Percentiles rank a stretch among this genome's conserved stretches.
Evolutionary conservation across 2,113 vertebrate species (phyloP).

Genomic region (Apaloderma vittatum): DNA sequence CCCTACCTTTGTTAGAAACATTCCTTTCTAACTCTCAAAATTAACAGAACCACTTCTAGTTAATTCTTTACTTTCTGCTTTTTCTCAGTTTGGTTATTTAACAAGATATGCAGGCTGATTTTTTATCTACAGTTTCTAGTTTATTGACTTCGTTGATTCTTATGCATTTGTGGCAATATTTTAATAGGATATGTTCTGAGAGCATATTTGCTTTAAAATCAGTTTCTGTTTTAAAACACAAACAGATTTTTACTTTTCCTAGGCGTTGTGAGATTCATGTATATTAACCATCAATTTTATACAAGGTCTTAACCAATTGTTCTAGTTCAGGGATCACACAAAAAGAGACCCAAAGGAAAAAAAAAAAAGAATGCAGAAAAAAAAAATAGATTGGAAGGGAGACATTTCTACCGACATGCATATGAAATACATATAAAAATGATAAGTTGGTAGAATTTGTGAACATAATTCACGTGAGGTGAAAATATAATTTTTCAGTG

Average conservation of each 20-base stretch:
- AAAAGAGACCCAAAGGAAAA: background rate
- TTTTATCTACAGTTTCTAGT: background rate
- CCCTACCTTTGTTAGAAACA: background rate
- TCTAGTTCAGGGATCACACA: background rate
- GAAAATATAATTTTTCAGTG: background rate
- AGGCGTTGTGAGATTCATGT: background rate
- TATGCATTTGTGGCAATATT: background rate
- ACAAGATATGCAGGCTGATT: background rate
- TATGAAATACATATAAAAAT: background rate
- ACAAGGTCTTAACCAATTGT: background rate
- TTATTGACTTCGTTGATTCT: background rate
- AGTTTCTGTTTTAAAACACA: background rate
- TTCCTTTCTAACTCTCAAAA: background rate
- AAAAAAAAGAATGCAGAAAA: background rate
- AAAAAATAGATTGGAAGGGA: background rate
- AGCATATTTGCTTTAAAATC: background rate
- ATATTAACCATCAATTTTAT: background rate
- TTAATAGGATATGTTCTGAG: background rate
- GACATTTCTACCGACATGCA: background rate
- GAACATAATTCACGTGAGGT: background rate
- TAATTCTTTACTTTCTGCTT: background rate
- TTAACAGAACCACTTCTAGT: background rate
- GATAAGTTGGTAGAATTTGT: background rate
- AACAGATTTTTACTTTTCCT: background rate
- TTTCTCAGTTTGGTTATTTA: background rate